Conservation (phyloP, 2,797 vertebrate genomes). For the Poecilia velifera region DNA sequence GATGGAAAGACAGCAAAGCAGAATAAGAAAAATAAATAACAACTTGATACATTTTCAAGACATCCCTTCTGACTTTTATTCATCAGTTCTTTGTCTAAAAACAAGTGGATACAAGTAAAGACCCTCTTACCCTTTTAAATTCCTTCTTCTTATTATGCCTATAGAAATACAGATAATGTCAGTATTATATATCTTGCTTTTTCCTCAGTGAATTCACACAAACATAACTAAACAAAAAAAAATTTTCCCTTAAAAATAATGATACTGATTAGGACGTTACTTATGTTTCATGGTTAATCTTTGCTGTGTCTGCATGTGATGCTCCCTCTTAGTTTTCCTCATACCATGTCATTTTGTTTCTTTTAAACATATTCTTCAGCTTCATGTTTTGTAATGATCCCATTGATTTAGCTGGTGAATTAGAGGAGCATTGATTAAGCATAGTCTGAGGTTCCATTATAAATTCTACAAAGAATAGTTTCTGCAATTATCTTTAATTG, state of each 20-base stretch:
- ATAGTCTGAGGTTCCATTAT: background rate
- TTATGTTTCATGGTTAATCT: background rate
- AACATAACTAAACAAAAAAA: background rate
- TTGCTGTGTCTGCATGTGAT: background rate
- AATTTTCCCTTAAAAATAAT: background rate
- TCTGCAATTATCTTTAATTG: background rate
- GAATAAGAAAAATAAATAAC: no score
- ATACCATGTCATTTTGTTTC: background rate
- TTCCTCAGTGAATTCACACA: background rate
- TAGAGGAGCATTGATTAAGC: background rate
- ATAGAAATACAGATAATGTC: background rate
- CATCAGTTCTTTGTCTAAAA: no score
- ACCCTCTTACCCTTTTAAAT: no score
- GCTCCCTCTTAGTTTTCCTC: background rate
- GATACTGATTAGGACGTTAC: background rate
- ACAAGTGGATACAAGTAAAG: no score
- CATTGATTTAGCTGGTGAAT: background rate
- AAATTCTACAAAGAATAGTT: background rate
- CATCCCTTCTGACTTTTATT: no score
- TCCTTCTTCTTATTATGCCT: background rate
- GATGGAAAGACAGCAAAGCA: no score
- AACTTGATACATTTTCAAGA: no score
- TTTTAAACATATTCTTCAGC: background rate
- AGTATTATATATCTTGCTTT: background rate
- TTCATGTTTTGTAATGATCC: background rate